These are phyloP conservation scores for Antrozous pallidus DNA, from an alignment of 2,797 vertebrate genomes.

Conservation along the genomic window DNA sequence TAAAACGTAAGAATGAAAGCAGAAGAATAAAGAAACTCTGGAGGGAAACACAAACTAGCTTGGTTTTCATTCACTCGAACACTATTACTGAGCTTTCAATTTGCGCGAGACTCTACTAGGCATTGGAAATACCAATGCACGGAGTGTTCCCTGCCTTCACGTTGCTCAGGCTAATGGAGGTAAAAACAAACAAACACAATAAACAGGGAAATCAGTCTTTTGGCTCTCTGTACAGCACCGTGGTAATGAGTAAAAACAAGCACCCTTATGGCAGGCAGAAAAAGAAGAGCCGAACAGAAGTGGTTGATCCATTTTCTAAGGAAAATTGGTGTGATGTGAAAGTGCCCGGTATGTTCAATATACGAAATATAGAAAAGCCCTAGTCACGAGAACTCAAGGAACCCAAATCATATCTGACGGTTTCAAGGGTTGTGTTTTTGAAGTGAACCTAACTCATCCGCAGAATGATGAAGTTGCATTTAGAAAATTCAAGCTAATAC, in stretches of 20 bases:
- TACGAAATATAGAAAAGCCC: not conserved
- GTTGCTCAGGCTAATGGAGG: not conserved
- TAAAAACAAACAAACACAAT: not conserved
- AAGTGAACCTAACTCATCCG: not conserved
- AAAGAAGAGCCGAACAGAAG: not conserved
- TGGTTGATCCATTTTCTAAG: not conserved
- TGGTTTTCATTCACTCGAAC: not conserved
- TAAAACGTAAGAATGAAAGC: not conserved
- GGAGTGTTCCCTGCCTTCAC: not conserved
- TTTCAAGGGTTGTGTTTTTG: not conserved
- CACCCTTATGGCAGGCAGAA: not conserved
- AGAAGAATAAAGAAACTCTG: conserved; percentile 15
- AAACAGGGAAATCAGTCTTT: not conserved
- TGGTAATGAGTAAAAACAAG: not conserved
- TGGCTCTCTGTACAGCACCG: not conserved
- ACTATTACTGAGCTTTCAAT: not conserved
- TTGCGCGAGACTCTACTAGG: not conserved
- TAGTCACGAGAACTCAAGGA: not conserved
- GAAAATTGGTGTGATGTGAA: not conserved
- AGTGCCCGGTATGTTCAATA: not conserved
- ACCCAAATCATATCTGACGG: not conserved
- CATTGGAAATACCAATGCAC: not conserved
- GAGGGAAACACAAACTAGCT: not conserved
- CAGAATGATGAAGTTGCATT: not conserved
- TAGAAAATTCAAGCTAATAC: not conserved